Percentiles rank a stretch among this genome's conserved stretches.
phyloP scores from a whole-genome alignment of 2,797 vertebrate genomes.

The Gymnothorax reevesii region DNA sequence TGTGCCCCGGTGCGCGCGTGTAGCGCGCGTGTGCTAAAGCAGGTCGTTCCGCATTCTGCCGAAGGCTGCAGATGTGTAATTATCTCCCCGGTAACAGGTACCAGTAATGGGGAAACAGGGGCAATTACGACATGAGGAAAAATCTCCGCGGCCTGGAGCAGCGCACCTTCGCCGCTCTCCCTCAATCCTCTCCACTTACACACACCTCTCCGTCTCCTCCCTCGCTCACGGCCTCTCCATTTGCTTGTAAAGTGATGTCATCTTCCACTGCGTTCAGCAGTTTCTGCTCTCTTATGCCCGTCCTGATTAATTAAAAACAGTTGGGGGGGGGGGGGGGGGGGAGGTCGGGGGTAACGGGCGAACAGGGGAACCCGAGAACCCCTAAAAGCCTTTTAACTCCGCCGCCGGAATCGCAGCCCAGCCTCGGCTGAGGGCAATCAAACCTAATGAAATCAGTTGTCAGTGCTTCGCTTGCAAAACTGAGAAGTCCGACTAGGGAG shows the following conservation, averaged over 20 bases:
- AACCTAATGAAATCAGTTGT: constrained; percentile 91
- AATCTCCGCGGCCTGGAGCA: constrained; percentile 1
- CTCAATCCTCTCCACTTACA: neutral
- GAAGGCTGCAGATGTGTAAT: constrained; percentile 32
- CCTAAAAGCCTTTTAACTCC: constrained; percentile 80
- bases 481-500: constrained; percentile 86
- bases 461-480: constrained; percentile 89
- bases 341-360: constrained; percentile 76
- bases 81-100: constrained; percentile 28
- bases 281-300: constrained; percentile 81
- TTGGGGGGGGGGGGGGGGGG: constrained; percentile 47
- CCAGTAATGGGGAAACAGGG: neutral
- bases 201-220: constrained; percentile 3
- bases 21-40: neutral
- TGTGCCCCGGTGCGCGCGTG: neutral
- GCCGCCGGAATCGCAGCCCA: constrained; percentile 74
- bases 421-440: constrained; percentile 79
- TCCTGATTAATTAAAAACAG: constrained; percentile 86
- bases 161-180: constrained; percentile 2
- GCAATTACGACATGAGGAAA: neutral
- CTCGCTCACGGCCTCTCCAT: constrained; percentile 63
- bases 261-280: constrained; percentile 86
- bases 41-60: constrained; percentile 18
- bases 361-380: constrained; percentile 82
- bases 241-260: constrained; percentile 81